Conservation (phyloP, 1,140 invertebrate genomes). For the Bombus turneri region DNA sequence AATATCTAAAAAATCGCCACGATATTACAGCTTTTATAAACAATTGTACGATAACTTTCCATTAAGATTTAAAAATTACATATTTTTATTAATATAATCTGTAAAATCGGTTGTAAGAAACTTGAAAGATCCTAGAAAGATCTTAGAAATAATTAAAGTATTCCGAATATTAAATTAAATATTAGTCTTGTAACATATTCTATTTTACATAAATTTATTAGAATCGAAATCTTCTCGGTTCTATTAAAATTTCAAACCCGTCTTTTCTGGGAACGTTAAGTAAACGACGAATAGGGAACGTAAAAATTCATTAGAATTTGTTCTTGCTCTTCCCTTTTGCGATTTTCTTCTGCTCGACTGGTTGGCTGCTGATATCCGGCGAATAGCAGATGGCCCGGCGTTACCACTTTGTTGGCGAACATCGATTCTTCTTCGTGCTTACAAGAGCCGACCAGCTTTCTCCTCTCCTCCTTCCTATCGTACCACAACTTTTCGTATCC, state of each 20-base stretch:
- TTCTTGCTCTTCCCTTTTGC: background rate
- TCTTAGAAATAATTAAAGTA: too few relatives aligned
- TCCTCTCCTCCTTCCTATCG: background rate
- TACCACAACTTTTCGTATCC: conserved; percentile 30
- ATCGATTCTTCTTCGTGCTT: conserved; percentile 53
- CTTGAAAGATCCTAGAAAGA: too few relatives aligned
- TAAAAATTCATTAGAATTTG: conserved; percentile 26
- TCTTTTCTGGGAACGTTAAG: too few relatives aligned
- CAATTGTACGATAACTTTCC: too few relatives aligned
- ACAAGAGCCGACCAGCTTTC: conserved; percentile 22
- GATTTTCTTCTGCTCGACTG: conserved; percentile 10
- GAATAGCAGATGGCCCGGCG: conserved; percentile 34
- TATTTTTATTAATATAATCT: too few relatives aligned
- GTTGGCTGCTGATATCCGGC: conserved; percentile 36
- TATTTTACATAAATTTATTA: too few relatives aligned
- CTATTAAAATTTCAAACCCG: background rate
- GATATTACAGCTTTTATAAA: too few relatives aligned
- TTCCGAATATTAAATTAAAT: background rate
- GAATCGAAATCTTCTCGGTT: background rate
- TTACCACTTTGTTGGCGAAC: conserved; percentile 53
- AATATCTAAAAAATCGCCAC: too few relatives aligned
- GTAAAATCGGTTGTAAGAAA: too few relatives aligned
- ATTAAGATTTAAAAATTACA: too few relatives aligned
- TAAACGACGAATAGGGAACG: background rate
- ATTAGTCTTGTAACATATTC: background rate